Conservation (phyloP, 2,113 vertebrate species). For the Climacteris rufus region DNA sequence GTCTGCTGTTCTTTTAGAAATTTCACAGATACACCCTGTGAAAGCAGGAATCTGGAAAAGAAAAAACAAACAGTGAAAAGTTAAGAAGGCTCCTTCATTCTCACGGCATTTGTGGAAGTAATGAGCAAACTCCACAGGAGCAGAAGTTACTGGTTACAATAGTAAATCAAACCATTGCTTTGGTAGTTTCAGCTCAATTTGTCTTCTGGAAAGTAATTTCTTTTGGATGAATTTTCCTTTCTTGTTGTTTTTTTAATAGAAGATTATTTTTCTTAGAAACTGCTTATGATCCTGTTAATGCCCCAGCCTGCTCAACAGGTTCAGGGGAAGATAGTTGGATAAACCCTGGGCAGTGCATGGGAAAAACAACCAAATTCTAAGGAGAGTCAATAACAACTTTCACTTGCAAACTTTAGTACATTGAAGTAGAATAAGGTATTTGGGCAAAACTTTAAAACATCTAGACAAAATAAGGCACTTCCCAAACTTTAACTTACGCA, state of each 20-base stretch:
- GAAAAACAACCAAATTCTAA: not conserved
- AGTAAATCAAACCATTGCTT: not conserved
- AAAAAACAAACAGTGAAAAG: not conserved
- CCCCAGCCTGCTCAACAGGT: accelerated
- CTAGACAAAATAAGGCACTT: not conserved
- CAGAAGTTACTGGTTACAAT: not conserved
- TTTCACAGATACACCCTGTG: not conserved
- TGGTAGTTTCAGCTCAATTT: not conserved
- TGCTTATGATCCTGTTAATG: not conserved
- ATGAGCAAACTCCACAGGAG: not conserved
- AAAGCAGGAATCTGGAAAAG: not conserved
- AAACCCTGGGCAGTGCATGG: not conserved
- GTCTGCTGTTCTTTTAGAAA: not conserved
- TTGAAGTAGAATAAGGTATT: not conserved
- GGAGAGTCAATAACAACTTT: not conserved
- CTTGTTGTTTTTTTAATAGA: not conserved
- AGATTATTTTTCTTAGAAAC: not conserved
- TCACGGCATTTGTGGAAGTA: not conserved
- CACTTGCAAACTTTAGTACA: not conserved
- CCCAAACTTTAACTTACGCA: not conserved
- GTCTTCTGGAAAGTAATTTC: not conserved
- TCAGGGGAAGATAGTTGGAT: not conserved
- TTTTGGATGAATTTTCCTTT: not conserved
- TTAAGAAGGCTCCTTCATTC: not conserved
- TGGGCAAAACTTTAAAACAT: not conserved